Evolutionary conservation across 30 jellyfish, hydroid and myxozoan genomes (phyloP).

Genomic region (Hydractinia echinata): DNA sequence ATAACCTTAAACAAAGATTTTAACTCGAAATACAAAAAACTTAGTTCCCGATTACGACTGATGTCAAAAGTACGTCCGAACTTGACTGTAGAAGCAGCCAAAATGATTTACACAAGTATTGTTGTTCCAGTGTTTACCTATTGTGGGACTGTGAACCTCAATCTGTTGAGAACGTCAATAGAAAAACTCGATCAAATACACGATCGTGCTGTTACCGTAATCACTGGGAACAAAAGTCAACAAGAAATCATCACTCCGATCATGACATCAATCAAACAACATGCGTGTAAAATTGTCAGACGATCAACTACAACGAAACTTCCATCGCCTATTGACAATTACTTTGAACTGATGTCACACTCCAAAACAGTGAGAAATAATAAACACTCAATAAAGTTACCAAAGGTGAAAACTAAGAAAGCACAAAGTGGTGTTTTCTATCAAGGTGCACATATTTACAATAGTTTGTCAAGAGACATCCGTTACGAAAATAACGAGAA

Average conservation of each 20-base stretch:
- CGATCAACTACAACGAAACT: neutral
- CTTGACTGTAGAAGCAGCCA: neutral
- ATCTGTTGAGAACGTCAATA: too few species aligned
- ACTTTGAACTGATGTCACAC: neutral
- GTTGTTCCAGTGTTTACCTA: neutral
- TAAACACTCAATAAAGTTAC: neutral
- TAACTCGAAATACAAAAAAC: constrained; percentile 8
- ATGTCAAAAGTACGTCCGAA: neutral
- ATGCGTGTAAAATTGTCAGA: neutral
- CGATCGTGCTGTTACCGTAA: too few species aligned
- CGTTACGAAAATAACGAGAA: too few species aligned
- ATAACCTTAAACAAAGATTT: too few species aligned
- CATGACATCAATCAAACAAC: neutral
- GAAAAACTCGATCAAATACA: too few species aligned
- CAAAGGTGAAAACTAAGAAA: neutral
- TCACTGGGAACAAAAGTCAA: too few species aligned
- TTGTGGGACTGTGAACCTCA: neutral
- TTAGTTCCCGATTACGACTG: neutral
- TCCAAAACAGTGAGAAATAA: too few species aligned
- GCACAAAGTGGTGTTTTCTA: neutral
- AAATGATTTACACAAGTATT: neutral
- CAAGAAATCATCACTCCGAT: neutral
- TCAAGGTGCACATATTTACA: constrained; percentile 2
- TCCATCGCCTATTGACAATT: neutral
- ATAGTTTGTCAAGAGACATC: too few species aligned